A percentile compares a stretch with the other conserved stretches of the same genome.
Conservation (phyloP, 2,888 invertebrate genomes). For the Ichneumoninae sp. region DNA sequence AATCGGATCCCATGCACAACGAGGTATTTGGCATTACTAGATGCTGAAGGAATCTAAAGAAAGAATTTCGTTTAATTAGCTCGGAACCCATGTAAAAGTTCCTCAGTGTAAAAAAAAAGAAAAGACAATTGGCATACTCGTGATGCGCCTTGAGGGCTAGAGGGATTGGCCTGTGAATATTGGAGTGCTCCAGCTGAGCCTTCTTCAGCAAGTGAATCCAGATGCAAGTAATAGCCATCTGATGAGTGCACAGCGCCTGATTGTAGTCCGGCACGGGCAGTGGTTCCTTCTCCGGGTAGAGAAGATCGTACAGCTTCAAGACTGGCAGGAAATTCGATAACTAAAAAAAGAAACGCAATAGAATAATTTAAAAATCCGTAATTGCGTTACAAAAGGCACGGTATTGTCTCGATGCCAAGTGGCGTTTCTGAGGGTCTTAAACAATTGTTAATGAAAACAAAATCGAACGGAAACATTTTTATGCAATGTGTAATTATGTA, state of each 20-base stretch:
- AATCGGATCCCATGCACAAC: conserved; percentile 93
- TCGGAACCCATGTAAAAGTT: not conserved
- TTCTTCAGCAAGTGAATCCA: conserved; percentile 98
- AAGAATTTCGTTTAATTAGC: conserved; percentile 62
- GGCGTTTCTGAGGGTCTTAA: too few relatives aligned
- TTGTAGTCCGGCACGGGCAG: conserved; percentile 95
- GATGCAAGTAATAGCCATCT: conserved; percentile 97
- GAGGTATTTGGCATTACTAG: conserved; percentile 91
- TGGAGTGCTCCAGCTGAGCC: conserved; percentile 94
- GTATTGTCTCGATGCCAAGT: too few relatives aligned
- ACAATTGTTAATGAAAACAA: too few relatives aligned
- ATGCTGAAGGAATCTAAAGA: conserved; percentile 92
- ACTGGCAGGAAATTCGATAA: conserved; percentile 95
- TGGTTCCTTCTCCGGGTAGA: conserved; percentile 97
- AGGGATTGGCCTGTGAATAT: conserved; percentile 91
- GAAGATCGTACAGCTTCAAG: conserved; percentile 94
- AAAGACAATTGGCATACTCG: conserved; percentile 86
- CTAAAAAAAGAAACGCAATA: conserved; percentile 82
- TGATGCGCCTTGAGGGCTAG: conserved; percentile 92
- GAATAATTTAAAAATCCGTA: conserved; percentile 26
- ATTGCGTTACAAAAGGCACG: not conserved
- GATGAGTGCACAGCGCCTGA: conserved; percentile 93
- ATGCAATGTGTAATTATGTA: too few relatives aligned
- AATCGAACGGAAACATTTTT: too few relatives aligned
- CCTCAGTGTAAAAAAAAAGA: not conserved